Evolutionary conservation across 2,113 vertebrate genomes (phyloP).

Genomic region (Dasyprocta punctata): DNA sequence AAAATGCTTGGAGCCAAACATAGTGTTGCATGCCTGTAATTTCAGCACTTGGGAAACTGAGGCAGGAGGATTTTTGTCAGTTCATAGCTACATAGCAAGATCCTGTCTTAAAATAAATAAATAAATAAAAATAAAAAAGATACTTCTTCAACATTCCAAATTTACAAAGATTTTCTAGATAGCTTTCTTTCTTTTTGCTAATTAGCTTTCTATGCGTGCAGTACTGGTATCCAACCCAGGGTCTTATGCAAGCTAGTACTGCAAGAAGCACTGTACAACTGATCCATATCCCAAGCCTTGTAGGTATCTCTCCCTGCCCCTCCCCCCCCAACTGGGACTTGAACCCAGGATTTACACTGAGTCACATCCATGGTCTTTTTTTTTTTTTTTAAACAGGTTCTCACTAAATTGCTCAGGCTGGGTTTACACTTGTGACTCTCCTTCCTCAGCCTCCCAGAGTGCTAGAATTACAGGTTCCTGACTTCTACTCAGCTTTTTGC

Average conservation of each 20-base stretch:
- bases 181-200: neutral
- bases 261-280: neutral
- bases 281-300: neutral
- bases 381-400: neutral
- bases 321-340: neutral
- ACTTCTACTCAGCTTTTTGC: neutral
- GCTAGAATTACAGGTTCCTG: neutral
- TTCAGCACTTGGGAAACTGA: neutral
- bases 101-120: neutral
- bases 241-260: neutral
- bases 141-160: constrained; percentile 16
- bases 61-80: neutral
- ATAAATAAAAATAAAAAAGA: neutral
- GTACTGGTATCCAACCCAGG: neutral
- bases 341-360: neutral
- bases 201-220: neutral
- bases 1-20: too few relatives aligned
- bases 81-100: neutral
- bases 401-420: neutral
- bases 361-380: neutral
- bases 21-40: neutral
- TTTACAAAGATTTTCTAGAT: neutral
- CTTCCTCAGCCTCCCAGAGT: neutral
- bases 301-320: too few relatives aligned
- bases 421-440: neutral